These are phyloP conservation scores for Centruroides sculpturatus DNA, from an alignment of 1,140 invertebrate species.

Conservation along the genomic window DNA sequence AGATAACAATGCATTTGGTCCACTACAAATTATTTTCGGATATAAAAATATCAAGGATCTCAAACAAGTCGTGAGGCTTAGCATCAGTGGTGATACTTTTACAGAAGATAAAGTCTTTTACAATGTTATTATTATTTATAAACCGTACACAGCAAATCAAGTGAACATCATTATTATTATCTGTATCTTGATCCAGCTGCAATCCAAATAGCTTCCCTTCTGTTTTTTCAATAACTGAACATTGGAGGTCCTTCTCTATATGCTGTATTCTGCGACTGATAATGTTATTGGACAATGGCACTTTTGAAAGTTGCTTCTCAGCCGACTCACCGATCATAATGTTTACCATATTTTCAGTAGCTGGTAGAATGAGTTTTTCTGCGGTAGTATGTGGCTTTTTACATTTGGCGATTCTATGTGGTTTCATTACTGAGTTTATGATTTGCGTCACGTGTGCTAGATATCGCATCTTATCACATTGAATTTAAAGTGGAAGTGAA, in stretches of 20 bases:
- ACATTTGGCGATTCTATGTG: not conserved
- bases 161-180: not conserved
- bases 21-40: no score
- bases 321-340: not conserved
- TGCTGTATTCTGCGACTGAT: slow-evolving; percentile 2
- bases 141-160: not conserved
- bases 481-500: no score
- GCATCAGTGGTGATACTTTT: no score
- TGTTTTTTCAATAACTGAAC: not conserved
- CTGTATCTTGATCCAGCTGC: not conserved
- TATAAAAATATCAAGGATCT: no score
- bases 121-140: not conserved
- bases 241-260: not conserved
- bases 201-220: not conserved
- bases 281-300: not conserved
- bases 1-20: no score
- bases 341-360: not conserved
- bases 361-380: not conserved
- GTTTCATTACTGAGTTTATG: no score
- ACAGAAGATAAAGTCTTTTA: no score
- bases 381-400: not conserved
- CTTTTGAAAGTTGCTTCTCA: not conserved
- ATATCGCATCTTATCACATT: no score
- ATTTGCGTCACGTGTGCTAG: no score
- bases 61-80: no score